These are phyloP conservation scores for Pomacea maculata DNA, from an alignment of 1,140 invertebrate species.

Conservation along the genomic window DNA sequence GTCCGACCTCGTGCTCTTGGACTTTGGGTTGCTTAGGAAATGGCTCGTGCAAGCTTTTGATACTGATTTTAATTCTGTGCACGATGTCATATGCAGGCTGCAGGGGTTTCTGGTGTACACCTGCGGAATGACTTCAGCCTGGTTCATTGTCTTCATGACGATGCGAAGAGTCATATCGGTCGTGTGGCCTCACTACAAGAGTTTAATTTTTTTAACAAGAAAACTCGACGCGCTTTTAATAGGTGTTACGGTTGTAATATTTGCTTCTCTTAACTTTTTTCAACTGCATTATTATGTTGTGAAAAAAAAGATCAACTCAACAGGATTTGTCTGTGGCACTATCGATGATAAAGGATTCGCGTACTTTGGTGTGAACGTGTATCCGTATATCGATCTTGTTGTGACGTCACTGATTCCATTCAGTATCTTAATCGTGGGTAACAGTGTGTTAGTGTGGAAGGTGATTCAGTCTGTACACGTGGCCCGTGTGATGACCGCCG, in stretches of 20 bases:
- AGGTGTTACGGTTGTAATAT: too few species aligned
- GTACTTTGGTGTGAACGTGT: neutral
- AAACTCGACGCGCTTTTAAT: too few species aligned
- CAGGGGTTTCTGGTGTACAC: conserved; percentile 36
- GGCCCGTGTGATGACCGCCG: too few species aligned
- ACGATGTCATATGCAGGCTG: conserved; percentile 33
- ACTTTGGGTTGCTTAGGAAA: conserved; percentile 37
- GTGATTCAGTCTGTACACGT: conserved; percentile 9
- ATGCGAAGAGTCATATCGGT: conserved; percentile 39
- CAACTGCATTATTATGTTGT: too few species aligned
- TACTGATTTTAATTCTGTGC: conserved; percentile 28
- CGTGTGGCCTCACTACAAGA: conserved; percentile 36
- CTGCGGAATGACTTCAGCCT: conserved; percentile 34
- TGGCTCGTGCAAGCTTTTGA: conserved; percentile 36
- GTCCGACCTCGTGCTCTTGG: conserved; percentile 36
- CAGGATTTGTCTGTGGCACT: neutral
- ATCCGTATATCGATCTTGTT: conserved; percentile 13
- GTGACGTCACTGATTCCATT: conserved; percentile 20
- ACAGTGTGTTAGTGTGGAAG: conserved; percentile 22
- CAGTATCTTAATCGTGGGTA: conserved; percentile 15
- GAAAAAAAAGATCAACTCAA: too few species aligned
- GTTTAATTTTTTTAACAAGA: conserved; percentile 21
- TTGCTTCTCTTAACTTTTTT: too few species aligned
- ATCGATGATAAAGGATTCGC: too few species aligned
- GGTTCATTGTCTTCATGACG: conserved; percentile 46